Conservation (phyloP, 2,113 vertebrate species). For the Neomonachus schauinslandi region DNA sequence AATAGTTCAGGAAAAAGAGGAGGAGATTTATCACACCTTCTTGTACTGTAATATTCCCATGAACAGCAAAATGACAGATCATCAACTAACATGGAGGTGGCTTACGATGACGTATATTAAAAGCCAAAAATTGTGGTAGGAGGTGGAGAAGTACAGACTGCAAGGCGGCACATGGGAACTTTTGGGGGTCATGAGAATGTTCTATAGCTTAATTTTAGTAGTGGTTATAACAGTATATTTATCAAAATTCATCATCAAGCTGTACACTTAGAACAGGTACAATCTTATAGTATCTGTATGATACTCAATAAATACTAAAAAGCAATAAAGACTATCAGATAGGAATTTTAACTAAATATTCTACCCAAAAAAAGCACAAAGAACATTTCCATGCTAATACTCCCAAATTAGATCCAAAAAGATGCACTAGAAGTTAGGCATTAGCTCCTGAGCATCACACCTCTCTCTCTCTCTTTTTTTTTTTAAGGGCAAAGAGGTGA, state of each 20-base stretch:
- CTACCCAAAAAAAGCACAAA: background rate
- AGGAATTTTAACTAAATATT: slow-evolving; percentile 14
- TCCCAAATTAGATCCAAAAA: background rate
- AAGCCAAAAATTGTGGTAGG: background rate
- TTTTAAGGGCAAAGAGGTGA: background rate
- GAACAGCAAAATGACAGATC: slow-evolving; percentile 11
- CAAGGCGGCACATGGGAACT: background rate
- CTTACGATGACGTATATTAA: background rate
- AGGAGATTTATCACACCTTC: background rate
- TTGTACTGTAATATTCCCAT: background rate
- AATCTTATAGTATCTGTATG: background rate
- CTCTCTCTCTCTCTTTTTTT: background rate
- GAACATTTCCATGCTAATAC: background rate
- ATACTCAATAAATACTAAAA: slow-evolving; percentile 10
- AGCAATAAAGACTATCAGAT: background rate
- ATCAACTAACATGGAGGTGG: background rate
- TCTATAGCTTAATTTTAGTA: background rate
- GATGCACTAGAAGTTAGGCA: background rate
- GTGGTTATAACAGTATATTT: background rate
- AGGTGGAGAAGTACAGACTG: background rate
- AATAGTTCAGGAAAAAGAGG: background rate
- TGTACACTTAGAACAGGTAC: background rate
- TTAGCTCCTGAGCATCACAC: background rate
- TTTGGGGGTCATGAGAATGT: background rate
- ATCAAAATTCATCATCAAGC: background rate